phyloP scores from a whole-genome alignment of 2,888 invertebrate species.

The Aphidoletes aphidimyza region DNA sequence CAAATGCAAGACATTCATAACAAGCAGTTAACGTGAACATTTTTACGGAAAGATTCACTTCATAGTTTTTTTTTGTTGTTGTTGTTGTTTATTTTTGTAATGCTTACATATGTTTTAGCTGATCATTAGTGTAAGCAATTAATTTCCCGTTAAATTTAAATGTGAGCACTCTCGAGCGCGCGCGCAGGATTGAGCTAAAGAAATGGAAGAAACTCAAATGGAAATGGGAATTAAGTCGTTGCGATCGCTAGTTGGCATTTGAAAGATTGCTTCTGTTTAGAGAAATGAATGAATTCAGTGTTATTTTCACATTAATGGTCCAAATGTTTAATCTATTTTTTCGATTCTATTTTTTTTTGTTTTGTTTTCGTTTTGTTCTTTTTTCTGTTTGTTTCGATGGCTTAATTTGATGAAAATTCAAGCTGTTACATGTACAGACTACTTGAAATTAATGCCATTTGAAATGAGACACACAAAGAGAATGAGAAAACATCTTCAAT shows the following conservation, averaged over 20 bases:
- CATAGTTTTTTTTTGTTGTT: background rate
- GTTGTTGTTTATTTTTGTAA: constrained; percentile 5
- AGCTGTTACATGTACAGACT: background rate
- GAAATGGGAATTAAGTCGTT: constrained; percentile 15
- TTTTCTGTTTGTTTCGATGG: background rate
- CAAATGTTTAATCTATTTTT: background rate
- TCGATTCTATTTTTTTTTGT: background rate
- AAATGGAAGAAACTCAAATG: background rate
- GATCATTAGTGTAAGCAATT: constrained; percentile 31
- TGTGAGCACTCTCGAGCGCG: background rate
- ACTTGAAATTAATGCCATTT: background rate
- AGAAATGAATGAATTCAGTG: background rate
- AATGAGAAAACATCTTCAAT: background rate
- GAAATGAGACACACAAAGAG: too few species aligned
- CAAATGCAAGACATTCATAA: constrained; percentile 13
- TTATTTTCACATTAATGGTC: background rate
- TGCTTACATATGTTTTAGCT: constrained; percentile 26
- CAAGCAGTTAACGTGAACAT: constrained; percentile 3
- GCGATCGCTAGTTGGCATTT: background rate
- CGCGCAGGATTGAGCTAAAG: background rate
- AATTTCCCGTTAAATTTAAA: constrained; percentile 14
- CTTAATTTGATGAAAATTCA: background rate
- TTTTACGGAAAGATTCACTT: background rate
- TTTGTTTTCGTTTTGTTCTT: background rate
- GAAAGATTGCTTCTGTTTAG: constrained; percentile 15